phyloP scores from a whole-genome alignment of 2,113 vertebrate genomes.

The Numenius arquata region DNA sequence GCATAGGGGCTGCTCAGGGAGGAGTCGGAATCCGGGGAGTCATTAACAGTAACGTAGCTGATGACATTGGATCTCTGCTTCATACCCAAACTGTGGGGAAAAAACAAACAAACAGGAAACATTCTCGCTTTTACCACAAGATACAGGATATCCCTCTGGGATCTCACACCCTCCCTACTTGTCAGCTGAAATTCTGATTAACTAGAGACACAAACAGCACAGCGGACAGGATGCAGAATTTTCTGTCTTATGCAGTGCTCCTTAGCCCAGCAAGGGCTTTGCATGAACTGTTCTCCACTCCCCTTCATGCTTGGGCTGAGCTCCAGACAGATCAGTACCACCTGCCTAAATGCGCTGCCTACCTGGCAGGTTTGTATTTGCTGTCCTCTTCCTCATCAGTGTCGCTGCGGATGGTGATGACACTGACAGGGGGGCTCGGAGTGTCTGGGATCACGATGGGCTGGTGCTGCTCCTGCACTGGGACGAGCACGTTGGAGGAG shows the following conservation, averaged over 20 bases:
- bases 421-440: conserved; percentile 93
- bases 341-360: neutral
- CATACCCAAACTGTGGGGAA: conserved; percentile 74
- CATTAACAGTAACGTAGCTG: conserved; percentile 97
- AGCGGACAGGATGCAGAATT: neutral
- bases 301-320: neutral
- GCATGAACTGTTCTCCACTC: neutral
- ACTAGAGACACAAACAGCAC: neutral
- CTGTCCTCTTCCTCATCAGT: conserved; percentile 95
- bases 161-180: neutral
- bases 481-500: conserved; percentile 78
- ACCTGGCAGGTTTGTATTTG: conserved; percentile 86
- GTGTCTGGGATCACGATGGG: conserved; percentile 97
- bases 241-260: neutral
- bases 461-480: conserved; percentile 83
- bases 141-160: neutral
- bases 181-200: neutral
- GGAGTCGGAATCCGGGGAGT: conserved; percentile 95
- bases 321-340: neutral
- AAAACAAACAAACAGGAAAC: neutral
- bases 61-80: conserved; percentile 95
- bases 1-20: conserved; percentile 89
- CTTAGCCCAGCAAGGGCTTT: neutral
- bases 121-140: neutral
- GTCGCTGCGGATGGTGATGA: conserved; percentile 98